Evolutionary conservation across 2,113 vertebrate species (phyloP).

Genomic region (Nothoprocta perdicaria): DNA sequence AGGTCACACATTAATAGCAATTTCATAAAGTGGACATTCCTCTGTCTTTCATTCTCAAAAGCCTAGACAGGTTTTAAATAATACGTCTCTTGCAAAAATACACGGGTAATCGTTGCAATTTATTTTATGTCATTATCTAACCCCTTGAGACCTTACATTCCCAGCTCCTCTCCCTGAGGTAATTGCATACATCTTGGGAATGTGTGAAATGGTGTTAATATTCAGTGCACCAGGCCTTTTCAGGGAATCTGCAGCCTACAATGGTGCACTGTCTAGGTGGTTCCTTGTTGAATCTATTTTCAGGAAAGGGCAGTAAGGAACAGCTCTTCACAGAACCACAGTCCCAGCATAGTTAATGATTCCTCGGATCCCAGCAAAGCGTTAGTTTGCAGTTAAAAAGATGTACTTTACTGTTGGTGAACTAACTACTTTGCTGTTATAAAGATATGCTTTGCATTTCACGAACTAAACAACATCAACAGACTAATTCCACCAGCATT

Average conservation of each 20-base stretch:
- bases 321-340: slow-evolving; percentile 4
- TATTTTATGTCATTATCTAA: slow-evolving; percentile 88
- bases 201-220: slow-evolving; percentile 77
- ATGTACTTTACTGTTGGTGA: neutral
- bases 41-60: slow-evolving; percentile 80
- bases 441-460: neutral
- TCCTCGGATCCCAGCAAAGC: neutral
- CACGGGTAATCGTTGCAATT: slow-evolving; percentile 88
- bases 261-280: slow-evolving; percentile 47
- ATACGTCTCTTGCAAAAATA: slow-evolving; percentile 82
- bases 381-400: slow-evolving; percentile 7
- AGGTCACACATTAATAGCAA: slow-evolving; percentile 83
- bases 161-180: slow-evolving; percentile 75
- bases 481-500: neutral
- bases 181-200: slow-evolving; percentile 80
- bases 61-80: slow-evolving; percentile 82
- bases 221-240: slow-evolving; percentile 66
- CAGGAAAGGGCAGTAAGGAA: neutral
- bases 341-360: slow-evolving; percentile 2
- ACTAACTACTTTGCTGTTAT: neutral
- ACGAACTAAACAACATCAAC: neutral
- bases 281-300: slow-evolving; percentile 42
- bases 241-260: slow-evolving; percentile 57
- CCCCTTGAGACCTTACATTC: slow-evolving; percentile 80
- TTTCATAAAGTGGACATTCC: slow-evolving; percentile 88